phyloP scores from a whole-genome alignment of 2,113 vertebrate species.

The Ophthalmolycus amberensis region DNA sequence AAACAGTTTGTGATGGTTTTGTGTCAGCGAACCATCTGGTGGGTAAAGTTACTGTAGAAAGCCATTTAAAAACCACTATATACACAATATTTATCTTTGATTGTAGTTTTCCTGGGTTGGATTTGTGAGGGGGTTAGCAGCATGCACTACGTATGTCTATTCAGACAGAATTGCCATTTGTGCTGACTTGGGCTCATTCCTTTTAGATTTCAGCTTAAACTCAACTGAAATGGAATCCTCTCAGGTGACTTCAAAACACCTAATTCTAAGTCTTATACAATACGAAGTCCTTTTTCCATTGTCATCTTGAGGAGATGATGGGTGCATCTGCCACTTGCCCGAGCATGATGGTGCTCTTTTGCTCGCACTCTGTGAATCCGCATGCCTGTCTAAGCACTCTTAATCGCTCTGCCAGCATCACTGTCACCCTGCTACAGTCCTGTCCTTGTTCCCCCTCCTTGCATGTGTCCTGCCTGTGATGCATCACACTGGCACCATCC shows the following conservation, averaged over 20 bases:
- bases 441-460: conserved; percentile 53
- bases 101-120: neutral
- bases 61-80: neutral
- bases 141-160: too few species aligned
- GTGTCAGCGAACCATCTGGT: neutral
- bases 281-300: neutral
- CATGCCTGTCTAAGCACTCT: conserved; percentile 59
- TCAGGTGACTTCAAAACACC: neutral
- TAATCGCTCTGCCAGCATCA: conserved; percentile 66
- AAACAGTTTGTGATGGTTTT: neutral
- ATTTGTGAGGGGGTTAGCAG: neutral
- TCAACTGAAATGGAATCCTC: neutral
- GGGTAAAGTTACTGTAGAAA: neutral
- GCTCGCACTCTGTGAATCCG: conserved; percentile 52
- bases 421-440: conserved; percentile 66
- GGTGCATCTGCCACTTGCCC: conserved; percentile 26
- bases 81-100: neutral
- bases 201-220: neutral
- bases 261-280: neutral
- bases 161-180: neutral
- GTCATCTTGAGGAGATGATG: neutral
- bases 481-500: conserved; percentile 73
- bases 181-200: neutral
- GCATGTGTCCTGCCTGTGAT: conserved; percentile 73
- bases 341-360: conserved; percentile 51